A percentile compares a stretch with the other conserved stretches of the same genome.
Conservation (phyloP, 2,888 invertebrate genomes). For the Dynastes hyllus region DNA sequence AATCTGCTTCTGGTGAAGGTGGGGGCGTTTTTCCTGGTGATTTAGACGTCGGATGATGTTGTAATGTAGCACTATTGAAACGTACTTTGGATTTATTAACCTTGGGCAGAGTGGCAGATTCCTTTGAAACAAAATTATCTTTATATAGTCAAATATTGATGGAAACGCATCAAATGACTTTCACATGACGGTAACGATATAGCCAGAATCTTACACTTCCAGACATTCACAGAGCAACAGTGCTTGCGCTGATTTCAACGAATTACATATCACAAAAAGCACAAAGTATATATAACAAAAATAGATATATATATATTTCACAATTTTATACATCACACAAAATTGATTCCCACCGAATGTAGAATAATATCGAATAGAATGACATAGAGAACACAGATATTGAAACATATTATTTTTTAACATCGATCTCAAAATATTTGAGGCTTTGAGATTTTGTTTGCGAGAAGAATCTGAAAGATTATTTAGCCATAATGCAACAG, state of each 20-base stretch:
- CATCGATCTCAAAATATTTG: conserved; percentile 21
- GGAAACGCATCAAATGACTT: neutral
- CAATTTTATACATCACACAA: conserved; percentile 53
- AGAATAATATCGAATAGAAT: conserved; percentile 38
- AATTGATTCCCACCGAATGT: conserved; percentile 51
- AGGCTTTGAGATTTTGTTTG: neutral
- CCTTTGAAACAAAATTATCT: conserved; percentile 57
- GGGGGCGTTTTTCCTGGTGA: conserved; percentile 48
- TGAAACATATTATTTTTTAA: conserved; percentile 36
- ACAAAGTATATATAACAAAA: conserved; percentile 62
- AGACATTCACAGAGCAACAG: conserved; percentile 6
- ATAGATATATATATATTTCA: conserved; percentile 65
- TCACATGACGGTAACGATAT: conserved; percentile 1
- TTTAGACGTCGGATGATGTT: conserved; percentile 10
- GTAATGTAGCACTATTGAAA: conserved; percentile 60
- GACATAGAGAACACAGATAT: conserved; percentile 43
- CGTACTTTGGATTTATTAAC: conserved; percentile 60
- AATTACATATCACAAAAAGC: conserved; percentile 12
- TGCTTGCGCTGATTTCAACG: neutral
- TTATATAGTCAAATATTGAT: neutral
- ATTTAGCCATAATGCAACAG: neutral
- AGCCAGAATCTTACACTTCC: neutral
- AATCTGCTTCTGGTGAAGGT: conserved; percentile 50
- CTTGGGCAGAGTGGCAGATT: conserved; percentile 65
- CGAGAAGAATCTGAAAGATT: conserved; percentile 38